phyloP scores from a whole-genome alignment of 2,797 vertebrate genomes.

The Rhabdomys pumilio region DNA sequence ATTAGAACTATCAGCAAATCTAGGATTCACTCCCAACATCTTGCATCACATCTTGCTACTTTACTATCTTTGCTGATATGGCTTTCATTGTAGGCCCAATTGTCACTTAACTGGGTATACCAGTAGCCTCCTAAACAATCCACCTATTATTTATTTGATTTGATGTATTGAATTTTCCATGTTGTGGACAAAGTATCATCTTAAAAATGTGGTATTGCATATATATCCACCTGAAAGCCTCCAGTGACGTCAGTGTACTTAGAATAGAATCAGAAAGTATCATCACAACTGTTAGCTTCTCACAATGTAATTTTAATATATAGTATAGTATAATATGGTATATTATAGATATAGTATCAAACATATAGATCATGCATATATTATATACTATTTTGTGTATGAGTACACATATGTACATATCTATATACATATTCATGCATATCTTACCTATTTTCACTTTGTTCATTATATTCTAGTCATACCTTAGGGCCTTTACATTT shows the following conservation, averaged over 20 bases:
- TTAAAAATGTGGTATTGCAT: constrained; percentile 31
- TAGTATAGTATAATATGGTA: neutral
- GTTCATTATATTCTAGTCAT: neutral
- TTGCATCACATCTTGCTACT: neutral
- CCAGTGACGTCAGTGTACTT: neutral
- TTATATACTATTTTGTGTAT: too few species aligned
- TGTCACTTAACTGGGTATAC: neutral
- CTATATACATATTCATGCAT: neutral
- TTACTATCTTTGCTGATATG: neutral
- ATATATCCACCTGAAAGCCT: constrained; percentile 19
- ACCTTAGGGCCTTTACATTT: neutral
- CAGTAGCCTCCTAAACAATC: neutral
- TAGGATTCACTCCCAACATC: neutral
- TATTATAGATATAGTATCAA: neutral
- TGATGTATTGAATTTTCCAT: neutral
- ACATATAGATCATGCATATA: neutral
- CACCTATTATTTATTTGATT: neutral
- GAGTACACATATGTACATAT: too few species aligned
- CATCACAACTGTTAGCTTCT: neutral
- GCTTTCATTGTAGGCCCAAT: neutral
- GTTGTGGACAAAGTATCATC: neutral
- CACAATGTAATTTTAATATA: neutral
- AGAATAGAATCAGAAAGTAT: constrained; percentile 32
- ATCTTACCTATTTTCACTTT: constrained; percentile 4
- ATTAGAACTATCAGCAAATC: neutral